Evolutionary conservation across 2,888 invertebrate genomes (phyloP).

Genomic region (Blera fallax): DNA sequence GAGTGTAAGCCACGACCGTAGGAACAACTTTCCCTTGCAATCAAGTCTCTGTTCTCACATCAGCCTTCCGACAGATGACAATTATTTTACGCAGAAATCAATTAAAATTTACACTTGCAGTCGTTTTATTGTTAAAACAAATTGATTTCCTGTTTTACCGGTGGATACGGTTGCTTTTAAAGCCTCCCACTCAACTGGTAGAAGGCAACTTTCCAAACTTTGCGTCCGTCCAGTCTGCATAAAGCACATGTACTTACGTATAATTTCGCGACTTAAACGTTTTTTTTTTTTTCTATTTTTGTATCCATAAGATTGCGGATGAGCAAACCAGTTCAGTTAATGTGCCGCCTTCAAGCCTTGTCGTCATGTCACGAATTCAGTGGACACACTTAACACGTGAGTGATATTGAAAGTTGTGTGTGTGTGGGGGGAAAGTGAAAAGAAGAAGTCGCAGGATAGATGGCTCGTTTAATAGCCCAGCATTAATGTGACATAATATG

Average conservation of each 20-base stretch:
- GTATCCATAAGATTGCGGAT: slow-evolving; percentile 23
- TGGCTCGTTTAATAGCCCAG: slow-evolving; percentile 36
- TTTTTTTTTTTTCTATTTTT: neutral
- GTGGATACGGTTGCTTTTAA: neutral
- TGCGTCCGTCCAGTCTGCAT: neutral
- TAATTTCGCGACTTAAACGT: neutral
- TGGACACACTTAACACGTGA: slow-evolving; percentile 42
- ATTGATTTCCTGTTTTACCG: slow-evolving; percentile 12
- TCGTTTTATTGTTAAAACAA: neutral
- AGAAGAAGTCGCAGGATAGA: slow-evolving; percentile 50
- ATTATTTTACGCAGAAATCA: slow-evolving; percentile 11
- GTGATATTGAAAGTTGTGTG: slow-evolving; percentile 45
- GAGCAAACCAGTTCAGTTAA: slow-evolving; percentile 38
- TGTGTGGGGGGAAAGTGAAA: slow-evolving; percentile 51
- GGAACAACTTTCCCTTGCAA: slow-evolving; percentile 22
- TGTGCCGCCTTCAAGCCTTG: slow-evolving; percentile 28
- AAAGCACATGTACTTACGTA: neutral
- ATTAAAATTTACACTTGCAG: slow-evolving; percentile 4
- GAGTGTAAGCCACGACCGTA: neutral
- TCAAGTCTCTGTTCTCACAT: neutral
- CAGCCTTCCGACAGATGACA: neutral
- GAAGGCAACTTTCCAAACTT: slow-evolving; percentile 1
- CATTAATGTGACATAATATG: slow-evolving; percentile 64
- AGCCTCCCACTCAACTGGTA: slow-evolving; percentile 17
- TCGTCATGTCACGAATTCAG: slow-evolving; percentile 48